Conservation (phyloP, 2,797 vertebrate species). For the Rallus crepitans region DNA sequence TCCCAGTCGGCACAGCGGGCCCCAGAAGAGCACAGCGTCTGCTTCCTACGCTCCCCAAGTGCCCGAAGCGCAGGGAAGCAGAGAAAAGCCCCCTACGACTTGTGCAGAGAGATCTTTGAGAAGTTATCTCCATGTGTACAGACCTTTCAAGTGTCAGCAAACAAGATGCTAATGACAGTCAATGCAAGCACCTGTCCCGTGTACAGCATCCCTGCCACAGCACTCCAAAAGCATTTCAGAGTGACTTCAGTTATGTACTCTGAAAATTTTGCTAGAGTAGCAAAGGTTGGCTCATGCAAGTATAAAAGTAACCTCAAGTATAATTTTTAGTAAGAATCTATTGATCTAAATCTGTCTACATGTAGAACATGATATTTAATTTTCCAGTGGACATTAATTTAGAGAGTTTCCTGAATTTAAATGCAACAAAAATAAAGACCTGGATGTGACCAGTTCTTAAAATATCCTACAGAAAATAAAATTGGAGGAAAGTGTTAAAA, state of each 20-base stretch:
- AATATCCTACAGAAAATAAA: constrained; percentile 13
- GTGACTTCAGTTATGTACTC: neutral
- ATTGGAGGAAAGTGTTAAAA: constrained; percentile 10
- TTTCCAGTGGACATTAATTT: neutral
- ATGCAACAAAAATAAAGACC: neutral
- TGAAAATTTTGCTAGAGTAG: neutral
- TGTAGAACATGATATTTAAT: neutral
- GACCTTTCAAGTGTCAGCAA: neutral
- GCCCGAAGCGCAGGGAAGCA: neutral
- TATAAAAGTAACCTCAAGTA: neutral
- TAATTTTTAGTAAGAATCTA: neutral
- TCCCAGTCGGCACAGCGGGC: neutral
- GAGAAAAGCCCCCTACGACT: neutral
- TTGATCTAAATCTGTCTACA: constrained; percentile 29
- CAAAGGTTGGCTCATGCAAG: neutral
- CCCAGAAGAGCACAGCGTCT: neutral
- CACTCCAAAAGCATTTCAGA: neutral
- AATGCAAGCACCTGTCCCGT: neutral
- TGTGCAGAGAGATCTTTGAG: neutral
- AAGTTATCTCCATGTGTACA: neutral
- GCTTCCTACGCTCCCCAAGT: neutral
- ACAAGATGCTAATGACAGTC: neutral
- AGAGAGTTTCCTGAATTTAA: constrained; percentile 12
- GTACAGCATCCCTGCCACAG: neutral
- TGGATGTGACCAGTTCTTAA: neutral